These are phyloP conservation scores for Vultur gryphus DNA, from an alignment of 2,797 vertebrate genomes.

Conservation along the genomic window DNA sequence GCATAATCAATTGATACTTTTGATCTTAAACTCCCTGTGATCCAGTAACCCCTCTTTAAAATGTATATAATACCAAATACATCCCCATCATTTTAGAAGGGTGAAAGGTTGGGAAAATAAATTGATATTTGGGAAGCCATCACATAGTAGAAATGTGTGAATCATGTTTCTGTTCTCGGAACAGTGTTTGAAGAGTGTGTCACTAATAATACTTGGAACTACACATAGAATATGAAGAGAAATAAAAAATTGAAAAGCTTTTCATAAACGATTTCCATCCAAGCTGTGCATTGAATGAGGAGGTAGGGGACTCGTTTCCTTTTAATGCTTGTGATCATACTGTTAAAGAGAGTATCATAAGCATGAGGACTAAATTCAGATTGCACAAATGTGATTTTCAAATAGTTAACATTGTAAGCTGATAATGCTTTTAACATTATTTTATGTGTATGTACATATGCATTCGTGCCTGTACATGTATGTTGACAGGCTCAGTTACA, in stretches of 20 bases:
- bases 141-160: not conserved
- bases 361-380: not conserved
- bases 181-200: not conserved
- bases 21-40: not conserved
- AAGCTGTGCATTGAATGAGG: not conserved
- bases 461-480: not conserved
- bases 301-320: not conserved
- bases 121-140: not conserved
- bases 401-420: not conserved
- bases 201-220: not conserved
- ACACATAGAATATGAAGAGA: not conserved
- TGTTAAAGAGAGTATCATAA: not conserved
- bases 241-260: not conserved
- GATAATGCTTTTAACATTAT: not conserved
- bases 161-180: not conserved
- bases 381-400: not conserved
- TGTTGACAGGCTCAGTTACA: not conserved
- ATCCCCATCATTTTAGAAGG: not conserved
- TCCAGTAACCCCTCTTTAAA: not conserved
- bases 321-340: not conserved
- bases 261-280: not conserved
- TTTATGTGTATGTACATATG: not conserved
- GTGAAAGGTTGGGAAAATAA: slow-evolving; percentile 16
- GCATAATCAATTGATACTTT: not conserved
- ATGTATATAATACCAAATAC: not conserved